Evolutionary conservation across 2,113 vertebrate genomes (phyloP), one percentile per base, ranked within the genome.

Genomic region (Paramisgurnus dabryanus): DNA sequence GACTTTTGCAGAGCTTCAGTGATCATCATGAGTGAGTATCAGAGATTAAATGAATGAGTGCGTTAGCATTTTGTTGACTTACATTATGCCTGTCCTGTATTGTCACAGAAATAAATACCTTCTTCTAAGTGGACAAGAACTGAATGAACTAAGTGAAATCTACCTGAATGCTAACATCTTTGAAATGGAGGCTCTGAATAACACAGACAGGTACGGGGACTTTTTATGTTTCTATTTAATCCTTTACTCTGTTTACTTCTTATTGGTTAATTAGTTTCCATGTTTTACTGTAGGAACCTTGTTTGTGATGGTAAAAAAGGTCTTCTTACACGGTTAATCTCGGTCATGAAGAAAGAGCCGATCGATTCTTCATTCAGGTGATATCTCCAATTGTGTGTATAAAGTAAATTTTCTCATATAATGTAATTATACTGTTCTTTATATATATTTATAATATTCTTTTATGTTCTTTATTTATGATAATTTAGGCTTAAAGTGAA

Each of bases 301-400:
- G 96, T 98, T 61, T 99, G 98, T 85, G 97, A 98, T 69, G 98
- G 98, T 43, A 98, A 98, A 76, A 98, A 97, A 87, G 97, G 98
- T 2, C 94, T 99, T 81, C 88, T 99, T 82, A 98, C 96, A 5
- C 93, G 96, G 2, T 90, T 99, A 34, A 95, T 99, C 3, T 95
- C 97, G 5, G 97, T 99, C 82, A 99, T 99, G 98, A 99, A 99
- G 90, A 96, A 96, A 82, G 97, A 99, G 71, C 97, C 97, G 9
- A 95, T 95, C 1, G 97, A 99, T 84, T 99, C 98, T 0, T 97
- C 97, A 0, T 99, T 99, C 90, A 98, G 97, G 98, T 98, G 67
- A 64, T 81, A 6, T 18, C 27, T 43, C 7, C 12, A 41, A 34
- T 34, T 34, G 27, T 34, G 27, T 34, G 27, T 34, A 34, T 34